phyloP scores from a whole-genome alignment of 35 echinoderm and acorn worm species.

The Stichopus chloronotus region DNA sequence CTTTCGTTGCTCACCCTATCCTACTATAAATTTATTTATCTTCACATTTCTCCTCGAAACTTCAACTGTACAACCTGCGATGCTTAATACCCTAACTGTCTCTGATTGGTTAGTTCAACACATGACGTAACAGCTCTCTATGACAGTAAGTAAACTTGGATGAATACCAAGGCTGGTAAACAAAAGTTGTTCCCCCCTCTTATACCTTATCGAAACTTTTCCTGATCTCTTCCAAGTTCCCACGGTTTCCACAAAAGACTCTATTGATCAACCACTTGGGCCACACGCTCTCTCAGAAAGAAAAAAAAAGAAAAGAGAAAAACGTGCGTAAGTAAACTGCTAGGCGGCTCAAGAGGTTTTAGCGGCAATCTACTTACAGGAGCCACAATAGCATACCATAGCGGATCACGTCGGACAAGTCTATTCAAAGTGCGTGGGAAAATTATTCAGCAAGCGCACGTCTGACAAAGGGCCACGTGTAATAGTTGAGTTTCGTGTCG shows the following conservation, averaged over 20 bases:
- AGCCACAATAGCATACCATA: background rate
- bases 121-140: background rate
- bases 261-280: background rate
- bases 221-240: constrained; percentile 1
- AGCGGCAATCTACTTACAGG: constrained; percentile 5
- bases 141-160: background rate
- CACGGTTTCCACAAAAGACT: background rate
- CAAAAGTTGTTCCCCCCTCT: background rate
- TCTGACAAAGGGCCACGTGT: constrained; percentile 16
- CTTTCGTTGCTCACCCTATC: too few relatives aligned
- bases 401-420: background rate
- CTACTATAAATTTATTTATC: too few relatives aligned
- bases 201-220: background rate
- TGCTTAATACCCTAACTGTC: too few relatives aligned
- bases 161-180: background rate
- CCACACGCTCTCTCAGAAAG: background rate
- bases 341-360: constrained; percentile 6
- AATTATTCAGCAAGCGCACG: background rate
- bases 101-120: background rate
- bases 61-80: too few relatives aligned
- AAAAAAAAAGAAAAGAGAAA: background rate
- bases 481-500: background rate
- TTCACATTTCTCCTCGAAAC: too few relatives aligned
- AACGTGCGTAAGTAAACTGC: background rate
- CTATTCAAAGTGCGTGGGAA: constrained; percentile 8